phyloP scores from a whole-genome alignment of 2,797 vertebrate genomes.

The Phylloscopus collybita region DNA sequence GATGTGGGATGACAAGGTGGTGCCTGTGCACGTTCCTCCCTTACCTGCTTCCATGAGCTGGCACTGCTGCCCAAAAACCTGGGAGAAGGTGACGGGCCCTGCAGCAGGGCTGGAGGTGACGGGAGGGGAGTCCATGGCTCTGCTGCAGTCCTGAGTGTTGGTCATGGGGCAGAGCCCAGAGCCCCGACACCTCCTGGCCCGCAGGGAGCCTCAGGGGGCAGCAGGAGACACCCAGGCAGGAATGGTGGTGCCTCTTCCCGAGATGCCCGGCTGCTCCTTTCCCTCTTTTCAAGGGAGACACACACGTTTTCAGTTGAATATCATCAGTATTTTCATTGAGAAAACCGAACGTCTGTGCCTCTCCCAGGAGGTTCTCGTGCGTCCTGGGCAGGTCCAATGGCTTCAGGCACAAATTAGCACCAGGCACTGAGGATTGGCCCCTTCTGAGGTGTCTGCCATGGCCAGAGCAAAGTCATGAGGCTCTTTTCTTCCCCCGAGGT shows the following conservation, averaged over 20 bases:
- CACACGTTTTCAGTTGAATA: rapidly evolving
- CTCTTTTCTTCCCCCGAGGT: rapidly evolving
- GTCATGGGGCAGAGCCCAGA: conserved; percentile 5
- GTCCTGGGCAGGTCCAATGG: not conserved
- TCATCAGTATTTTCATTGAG: rapidly evolving
- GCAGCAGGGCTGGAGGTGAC: conserved; percentile 13
- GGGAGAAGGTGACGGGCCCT: conserved; percentile 77
- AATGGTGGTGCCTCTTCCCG: rapidly evolving
- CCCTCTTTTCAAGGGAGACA: not conserved
- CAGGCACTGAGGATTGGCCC: rapidly evolving
- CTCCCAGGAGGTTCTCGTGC: rapidly evolving
- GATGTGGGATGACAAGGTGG: rapidly evolving
- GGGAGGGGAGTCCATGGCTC: conserved; percentile 69
- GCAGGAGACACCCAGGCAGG: not conserved
- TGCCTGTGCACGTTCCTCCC: rapidly evolving
- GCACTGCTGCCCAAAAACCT: conserved; percentile 81
- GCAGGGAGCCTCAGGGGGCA: rapidly evolving
- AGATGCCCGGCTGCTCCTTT: not conserved
- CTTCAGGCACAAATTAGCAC: not conserved
- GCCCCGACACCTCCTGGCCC: not conserved
- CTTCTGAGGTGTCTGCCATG: not conserved
- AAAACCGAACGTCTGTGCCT: not conserved
- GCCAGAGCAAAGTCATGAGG: rapidly evolving
- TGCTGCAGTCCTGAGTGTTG: not conserved
- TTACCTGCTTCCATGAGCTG: conserved; percentile 85